A percentile compares a stretch with the other conserved stretches of the same genome.
Conservation (phyloP, 2,113 vertebrate species). For the Sakesphorus luctuosus region DNA sequence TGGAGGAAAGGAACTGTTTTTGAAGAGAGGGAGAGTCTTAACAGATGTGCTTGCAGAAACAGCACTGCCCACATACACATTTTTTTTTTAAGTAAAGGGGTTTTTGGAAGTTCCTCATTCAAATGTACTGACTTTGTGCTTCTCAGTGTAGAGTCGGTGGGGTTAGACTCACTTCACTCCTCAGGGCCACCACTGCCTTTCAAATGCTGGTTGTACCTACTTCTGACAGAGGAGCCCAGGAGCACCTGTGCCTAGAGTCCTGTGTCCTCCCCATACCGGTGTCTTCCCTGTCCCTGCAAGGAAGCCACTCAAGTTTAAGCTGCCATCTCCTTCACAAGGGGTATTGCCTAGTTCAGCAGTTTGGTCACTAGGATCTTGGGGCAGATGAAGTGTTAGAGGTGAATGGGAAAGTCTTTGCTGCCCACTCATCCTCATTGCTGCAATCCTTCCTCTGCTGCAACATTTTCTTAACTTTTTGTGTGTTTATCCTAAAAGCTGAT, state of each 20-base stretch:
- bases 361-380: neutral
- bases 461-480: neutral
- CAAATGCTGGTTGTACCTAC: neutral
- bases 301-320: neutral
- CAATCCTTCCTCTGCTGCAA: neutral
- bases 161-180: neutral
- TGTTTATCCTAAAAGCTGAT: neutral
- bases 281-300: neutral
- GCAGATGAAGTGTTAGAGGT: fast-evolving
- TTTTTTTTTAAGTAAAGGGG: neutral
- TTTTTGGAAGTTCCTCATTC: neutral
- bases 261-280: neutral
- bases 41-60: neutral
- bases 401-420: neutral
- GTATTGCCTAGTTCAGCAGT: fast-evolving
- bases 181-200: neutral
- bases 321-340: neutral
- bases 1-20: neutral
- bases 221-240: neutral
- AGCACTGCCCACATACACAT: neutral
- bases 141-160: neutral
- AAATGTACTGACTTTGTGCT: neutral
- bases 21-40: neutral
- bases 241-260: neutral
- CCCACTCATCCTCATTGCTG: neutral